Base-by-base conservation (phyloP, 2,797 vertebrate species). In the Cynodonichthys magdalenae region DNA sequence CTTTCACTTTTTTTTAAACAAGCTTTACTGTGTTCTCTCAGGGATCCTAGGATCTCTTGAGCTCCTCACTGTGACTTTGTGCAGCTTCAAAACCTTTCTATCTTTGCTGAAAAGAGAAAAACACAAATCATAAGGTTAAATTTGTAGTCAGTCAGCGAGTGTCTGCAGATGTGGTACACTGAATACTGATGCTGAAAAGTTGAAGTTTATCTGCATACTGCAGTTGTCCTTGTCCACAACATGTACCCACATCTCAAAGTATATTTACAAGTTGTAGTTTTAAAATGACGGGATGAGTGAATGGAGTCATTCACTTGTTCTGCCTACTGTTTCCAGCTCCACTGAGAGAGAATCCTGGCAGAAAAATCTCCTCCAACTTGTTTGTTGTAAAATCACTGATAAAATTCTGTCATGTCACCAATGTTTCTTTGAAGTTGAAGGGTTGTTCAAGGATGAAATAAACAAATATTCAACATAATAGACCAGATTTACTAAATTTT, bases 11-110 rank as follows among this genome's bases (percentile, higher is more conserved):
- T 41, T 31, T 31, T 47, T 45, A 19, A 61, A 51, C 45, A 67
- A 78, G 28, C 27, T 59, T 1, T 56, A 49, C 34, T 60, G 63
- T 63, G 60, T 71, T 28, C 47, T 47, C 17, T 44, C 29, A 44
- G 20, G n/a, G 19, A 29, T 60, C 50, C 15, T 27, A 15, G 24
- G 56, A 63, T 61, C 51, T 65, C n/a, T 58, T 19, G 48, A 57
- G 39, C 34, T 55, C 1, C n/a, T 54, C 19, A 39, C 53, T 50
- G 34, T 67, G 18, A 60, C 56, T 34, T 18, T 41, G 47, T 45
- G 44, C 41, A 34, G 18, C 5, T 31, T 75, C 28, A 48, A 19
- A 28, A 5, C 24, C 24, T 24, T 24, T 2, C 24, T 24, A 24
- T 24, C 24, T 24, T 24, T 24, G 24, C 24, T 24, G 24, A 24